These are phyloP conservation scores for Sciurus niger DNA, from an alignment of 2,113 vertebrate species.

Conservation along the genomic window DNA sequence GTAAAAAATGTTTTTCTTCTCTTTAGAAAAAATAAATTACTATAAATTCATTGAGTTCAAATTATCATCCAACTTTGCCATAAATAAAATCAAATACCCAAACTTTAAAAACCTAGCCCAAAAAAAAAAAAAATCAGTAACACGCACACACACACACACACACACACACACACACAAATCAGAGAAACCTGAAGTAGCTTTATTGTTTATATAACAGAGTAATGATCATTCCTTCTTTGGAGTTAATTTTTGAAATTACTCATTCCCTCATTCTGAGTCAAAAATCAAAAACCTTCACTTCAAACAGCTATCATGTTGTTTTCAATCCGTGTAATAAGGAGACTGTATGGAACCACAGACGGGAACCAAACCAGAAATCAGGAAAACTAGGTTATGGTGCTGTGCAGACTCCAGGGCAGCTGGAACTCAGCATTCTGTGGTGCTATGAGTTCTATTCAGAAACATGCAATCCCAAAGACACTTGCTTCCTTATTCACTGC, in stretches of 20 bases:
- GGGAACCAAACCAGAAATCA: neutral
- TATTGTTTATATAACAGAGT: slow-evolving; percentile 47
- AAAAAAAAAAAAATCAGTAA: neutral
- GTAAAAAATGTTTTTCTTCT: neutral
- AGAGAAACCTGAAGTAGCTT: neutral
- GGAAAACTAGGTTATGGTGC: neutral
- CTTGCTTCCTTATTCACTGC: neutral
- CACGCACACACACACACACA: neutral
- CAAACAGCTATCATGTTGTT: neutral
- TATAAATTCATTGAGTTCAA: slow-evolving; percentile 37
- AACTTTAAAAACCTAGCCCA: slow-evolving; percentile 54
- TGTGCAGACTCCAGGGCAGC: neutral
- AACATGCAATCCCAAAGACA: neutral
- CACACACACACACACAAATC: neutral
- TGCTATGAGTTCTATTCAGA: neutral
- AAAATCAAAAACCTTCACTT: slow-evolving; percentile 53
- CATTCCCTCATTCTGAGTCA: slow-evolving; percentile 60
- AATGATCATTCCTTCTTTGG: neutral
- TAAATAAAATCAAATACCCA: slow-evolving; percentile 51
- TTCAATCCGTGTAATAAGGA: neutral
- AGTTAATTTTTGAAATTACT: slow-evolving; percentile 64
- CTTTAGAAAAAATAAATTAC: neutral
- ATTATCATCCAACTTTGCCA: neutral
- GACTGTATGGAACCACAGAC: neutral
- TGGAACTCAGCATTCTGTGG: neutral